Base-by-base conservation (phyloP, 2,113 vertebrate genomes). In the Microtus ochrogaster region DNA sequence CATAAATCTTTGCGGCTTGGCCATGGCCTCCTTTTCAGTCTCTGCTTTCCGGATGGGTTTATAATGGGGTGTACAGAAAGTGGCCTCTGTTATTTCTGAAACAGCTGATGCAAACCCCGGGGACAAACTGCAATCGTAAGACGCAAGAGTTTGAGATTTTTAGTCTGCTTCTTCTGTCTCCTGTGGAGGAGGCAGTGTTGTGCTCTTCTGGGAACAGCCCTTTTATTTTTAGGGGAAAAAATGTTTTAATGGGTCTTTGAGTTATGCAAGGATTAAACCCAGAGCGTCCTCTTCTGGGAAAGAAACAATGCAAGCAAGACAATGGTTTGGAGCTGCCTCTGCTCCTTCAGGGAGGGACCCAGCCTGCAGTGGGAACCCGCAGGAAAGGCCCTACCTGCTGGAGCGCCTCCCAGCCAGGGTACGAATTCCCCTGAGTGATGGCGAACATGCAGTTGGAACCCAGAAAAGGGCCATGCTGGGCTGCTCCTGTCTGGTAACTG, bases 191-290 rank as follows among this genome's bases (percentile, higher is more conserved):
- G 92, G 89, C 84, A 82, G 72, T 70, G 61, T 66, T 83, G 33
- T 66, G 91, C 26, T 83, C 47, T 94, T 76, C 82, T 78, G 89
- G 83, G 86, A 74, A 90, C 90, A 74, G 96, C 65, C 95, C 47
- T 88, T 92, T 91, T 92, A 93, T 91, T 96, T 96, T 95, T 36
- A 61, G 91, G 68, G 36, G 68, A 13, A 68, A 93, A 93, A 93
- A 83, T 82, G 89, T 88, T 92, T 92, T 91, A 85, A 94, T 70
- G 73, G 89, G 78, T 70, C 55, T 91, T 92, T 30, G 82, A 66
- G 72, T 83, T 91, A 82, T n/a, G n/a, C 36, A 91, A 90, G 87
- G 91, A 89, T 86, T 86, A 82, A 79, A 70, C 81, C n/a, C 16
- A 87, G n/a, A 93, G 41, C 73, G 26, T 89, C 26, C 65, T 94